These are phyloP conservation scores for Coregonus clupeaformis DNA, from an alignment of 2,113 vertebrate species.

Conservation along the genomic window DNA sequence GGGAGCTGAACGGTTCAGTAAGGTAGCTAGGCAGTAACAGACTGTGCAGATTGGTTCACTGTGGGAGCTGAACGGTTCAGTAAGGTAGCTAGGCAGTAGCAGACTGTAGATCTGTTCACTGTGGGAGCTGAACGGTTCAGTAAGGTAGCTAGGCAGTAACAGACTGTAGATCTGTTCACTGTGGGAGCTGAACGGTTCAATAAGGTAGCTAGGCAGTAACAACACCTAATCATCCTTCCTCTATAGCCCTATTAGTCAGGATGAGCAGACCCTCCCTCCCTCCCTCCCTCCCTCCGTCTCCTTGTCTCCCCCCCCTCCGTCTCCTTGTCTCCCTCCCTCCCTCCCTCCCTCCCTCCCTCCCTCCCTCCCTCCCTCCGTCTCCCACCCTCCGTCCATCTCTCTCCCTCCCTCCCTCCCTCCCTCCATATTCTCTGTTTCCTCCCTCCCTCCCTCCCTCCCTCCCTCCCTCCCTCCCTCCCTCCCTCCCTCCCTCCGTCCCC, in stretches of 20 bases:
- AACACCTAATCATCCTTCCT: background rate
- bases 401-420: background rate
- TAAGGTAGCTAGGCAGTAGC: background rate
- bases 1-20: too few species aligned
- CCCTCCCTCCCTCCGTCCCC: background rate
- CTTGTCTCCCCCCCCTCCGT: too few species aligned
- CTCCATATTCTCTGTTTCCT: too few species aligned
- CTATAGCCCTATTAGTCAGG: background rate
- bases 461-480: background rate
- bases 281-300: too few species aligned
- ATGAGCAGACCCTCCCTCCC: background rate
- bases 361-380: background rate
- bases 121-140: too few species aligned
- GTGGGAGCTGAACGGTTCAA: too few species aligned
- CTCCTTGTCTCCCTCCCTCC: background rate
- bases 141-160: background rate
- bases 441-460: background rate
- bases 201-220: too few species aligned
- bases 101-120: background rate
- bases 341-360: background rate
- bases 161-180: background rate
- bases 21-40: background rate
- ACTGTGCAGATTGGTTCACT: background rate
- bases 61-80: too few species aligned
- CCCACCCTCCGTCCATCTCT: background rate